Percentiles rank a stretch among this genome's conserved stretches.
Evolutionary conservation across 2,888 invertebrate genomes (phyloP).

Genomic region (Eugnorisma glareosa): DNA sequence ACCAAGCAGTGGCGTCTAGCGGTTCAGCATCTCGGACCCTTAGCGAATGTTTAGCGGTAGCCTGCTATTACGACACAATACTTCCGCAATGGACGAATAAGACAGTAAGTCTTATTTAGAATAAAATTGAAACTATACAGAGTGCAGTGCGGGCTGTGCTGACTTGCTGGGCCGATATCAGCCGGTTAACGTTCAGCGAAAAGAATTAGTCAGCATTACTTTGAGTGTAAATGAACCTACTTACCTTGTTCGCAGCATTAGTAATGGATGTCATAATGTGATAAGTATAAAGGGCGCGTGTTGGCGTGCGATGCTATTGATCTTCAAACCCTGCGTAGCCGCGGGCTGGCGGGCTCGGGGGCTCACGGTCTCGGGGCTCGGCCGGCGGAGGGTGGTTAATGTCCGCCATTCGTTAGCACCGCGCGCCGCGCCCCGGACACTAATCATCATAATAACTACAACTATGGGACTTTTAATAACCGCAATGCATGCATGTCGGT

Average conservation of each 20-base stretch:
- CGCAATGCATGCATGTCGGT: slow-evolving; percentile 52
- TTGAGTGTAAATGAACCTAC: background rate
- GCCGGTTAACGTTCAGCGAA: too few species aligned
- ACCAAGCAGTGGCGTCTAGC: background rate
- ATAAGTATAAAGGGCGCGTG: slow-evolving; percentile 24
- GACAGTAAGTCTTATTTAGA: background rate
- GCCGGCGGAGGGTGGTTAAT: slow-evolving; percentile 55
- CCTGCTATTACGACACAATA: background rate
- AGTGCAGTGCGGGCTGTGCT: background rate
- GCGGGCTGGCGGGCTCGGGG: slow-evolving; percentile 2
- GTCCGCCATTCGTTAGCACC: slow-evolving; percentile 65
- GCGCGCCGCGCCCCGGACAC: slow-evolving; percentile 64
- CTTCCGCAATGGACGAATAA: background rate
- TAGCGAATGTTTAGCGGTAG: background rate
- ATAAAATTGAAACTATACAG: background rate
- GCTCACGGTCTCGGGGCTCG: slow-evolving; percentile 7
- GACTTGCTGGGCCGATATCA: background rate
- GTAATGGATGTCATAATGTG: slow-evolving; percentile 10
- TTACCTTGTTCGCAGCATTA: slow-evolving; percentile 1
- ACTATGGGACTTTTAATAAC: slow-evolving; percentile 52
- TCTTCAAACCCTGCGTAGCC: slow-evolving; percentile 42
- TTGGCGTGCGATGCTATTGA: slow-evolving; percentile 51
- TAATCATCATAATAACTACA: slow-evolving; percentile 68
- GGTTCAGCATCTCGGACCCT: background rate
- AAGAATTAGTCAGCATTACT: background rate